Conservation (phyloP, 2,797 vertebrate genomes). For the Artibeus jamaicensis region DNA sequence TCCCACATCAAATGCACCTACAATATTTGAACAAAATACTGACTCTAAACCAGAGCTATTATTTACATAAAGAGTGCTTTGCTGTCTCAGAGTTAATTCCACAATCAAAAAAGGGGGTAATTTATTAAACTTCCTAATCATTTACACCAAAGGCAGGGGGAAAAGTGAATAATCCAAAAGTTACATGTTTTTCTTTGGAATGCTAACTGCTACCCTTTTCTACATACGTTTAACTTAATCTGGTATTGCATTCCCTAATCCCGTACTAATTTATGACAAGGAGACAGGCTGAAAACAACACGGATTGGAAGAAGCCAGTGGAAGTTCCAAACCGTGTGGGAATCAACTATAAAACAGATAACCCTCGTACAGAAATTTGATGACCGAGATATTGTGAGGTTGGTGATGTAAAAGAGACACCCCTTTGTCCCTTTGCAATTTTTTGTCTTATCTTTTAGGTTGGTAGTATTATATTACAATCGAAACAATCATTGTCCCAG, state of each 20-base stretch:
- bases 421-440: not conserved
- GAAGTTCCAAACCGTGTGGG: not conserved
- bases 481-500: not conserved
- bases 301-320: not conserved
- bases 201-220: not conserved
- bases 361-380: not conserved
- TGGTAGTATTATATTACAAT: not conserved
- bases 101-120: not conserved
- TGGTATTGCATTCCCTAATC: not conserved
- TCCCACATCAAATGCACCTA: not conserved
- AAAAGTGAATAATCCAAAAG: not conserved
- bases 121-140: slow-evolving; percentile 12
- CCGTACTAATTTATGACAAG: not conserved
- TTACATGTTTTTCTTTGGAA: not conserved
- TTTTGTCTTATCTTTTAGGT: not conserved
- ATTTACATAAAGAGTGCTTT: not conserved
- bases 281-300: not conserved
- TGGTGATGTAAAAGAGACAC: not conserved
- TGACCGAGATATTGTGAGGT: not conserved
- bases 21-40: not conserved
- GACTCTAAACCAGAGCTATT: not conserved
- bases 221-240: not conserved
- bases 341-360: not conserved
- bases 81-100: not conserved
- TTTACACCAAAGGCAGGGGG: not conserved